Conservation (phyloP, 2,113 vertebrate genomes). For the Arothron firmamentum region DNA sequence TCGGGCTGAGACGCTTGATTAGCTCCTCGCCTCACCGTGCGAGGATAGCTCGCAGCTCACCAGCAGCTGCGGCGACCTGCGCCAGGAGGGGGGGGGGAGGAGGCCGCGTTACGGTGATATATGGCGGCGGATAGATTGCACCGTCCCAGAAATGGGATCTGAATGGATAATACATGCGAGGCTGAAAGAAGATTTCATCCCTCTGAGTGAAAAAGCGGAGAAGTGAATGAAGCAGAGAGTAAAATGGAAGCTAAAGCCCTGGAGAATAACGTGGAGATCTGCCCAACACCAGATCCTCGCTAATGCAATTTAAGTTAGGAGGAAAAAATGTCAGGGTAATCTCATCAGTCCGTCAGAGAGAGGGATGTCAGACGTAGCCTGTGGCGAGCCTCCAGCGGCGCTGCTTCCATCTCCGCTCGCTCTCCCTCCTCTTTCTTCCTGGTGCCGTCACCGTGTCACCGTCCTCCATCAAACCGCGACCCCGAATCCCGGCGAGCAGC, state of each 20-base stretch:
- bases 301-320: slow-evolving; percentile 75
- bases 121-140: slow-evolving; percentile 17
- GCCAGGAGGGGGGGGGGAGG: slow-evolving; percentile 19
- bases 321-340: slow-evolving; percentile 71
- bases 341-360: slow-evolving; percentile 72
- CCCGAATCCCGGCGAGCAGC: slow-evolving; percentile 32
- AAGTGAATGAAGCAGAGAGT: slow-evolving; percentile 46
- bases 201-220: slow-evolving; percentile 33
- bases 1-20: slow-evolving; percentile 41
- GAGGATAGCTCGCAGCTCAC: slow-evolving; percentile 55
- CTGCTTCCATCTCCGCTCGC: slow-evolving; percentile 40
- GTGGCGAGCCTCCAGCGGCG: slow-evolving; percentile 69
- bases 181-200: slow-evolving; percentile 61
- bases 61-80: slow-evolving; percentile 40
- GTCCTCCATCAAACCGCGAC: slow-evolving; percentile 22
- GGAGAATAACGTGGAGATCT: slow-evolving; percentile 70
- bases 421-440: slow-evolving; percentile 32
- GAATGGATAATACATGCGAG: slow-evolving; percentile 51
- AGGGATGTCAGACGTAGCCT: slow-evolving; percentile 73
- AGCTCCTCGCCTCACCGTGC: slow-evolving; percentile 40
- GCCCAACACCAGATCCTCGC: slow-evolving; percentile 70
- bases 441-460: slow-evolving; percentile 23
- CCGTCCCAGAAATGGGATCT: slow-evolving; percentile 47
- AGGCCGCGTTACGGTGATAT: slow-evolving; percentile 13
- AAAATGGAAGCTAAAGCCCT: slow-evolving; percentile 63